Base-by-base conservation (phyloP, 2,797 vertebrate species). In the Girardinus metallicus region DNA sequence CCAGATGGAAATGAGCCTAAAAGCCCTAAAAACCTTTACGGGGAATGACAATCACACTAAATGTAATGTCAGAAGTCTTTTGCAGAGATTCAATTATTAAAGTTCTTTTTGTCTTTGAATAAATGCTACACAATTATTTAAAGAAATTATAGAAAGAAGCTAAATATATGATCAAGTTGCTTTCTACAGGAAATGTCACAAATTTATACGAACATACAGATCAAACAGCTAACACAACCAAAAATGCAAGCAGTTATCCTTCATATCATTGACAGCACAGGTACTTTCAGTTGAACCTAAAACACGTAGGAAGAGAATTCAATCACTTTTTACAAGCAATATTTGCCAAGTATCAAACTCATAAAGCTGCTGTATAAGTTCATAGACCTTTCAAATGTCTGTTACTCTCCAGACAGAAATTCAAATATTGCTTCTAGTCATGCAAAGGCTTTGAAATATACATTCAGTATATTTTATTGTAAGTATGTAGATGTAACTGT, bases 291-390 rank as follows among this genome's bases (percentile, higher is more conserved):
- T 43, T 76, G 66, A 77, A 66, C 39, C 12, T 51, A 53, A 16
- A 72, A 34, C 43, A 73, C 47, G 34, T 4, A 71, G 29, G 51
- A 10, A 75, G 73, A 11, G 0, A 73, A 74, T 80, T 81, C 51
- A 78, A 72, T 73, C 18, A 51, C 47, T 80, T 55, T 88, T 80
- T 29, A 57, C 73, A 41, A 68, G 75, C 71, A 75, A 79, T 77
- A 75, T 46, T 68, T 74, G 76, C n/a, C 62, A 79, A 12, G 53
- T 86, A 83, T 89, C 76, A 80, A 60, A 82, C 90, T 83, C 77
- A 77, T 77, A 73, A 74, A 86, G 83, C 73, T 85, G 78, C 86
- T 83, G 90, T 91, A 81, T 88, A 90, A 90, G 90, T 93, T 90
- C 90, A 91, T 90, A 75, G 90, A 80, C 82, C 80, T 87, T 89